Evolutionary conservation across 1,140 invertebrate genomes (phyloP), one percentile per base, ranked within the genome.

Genomic region (Drosophila lini): DNA sequence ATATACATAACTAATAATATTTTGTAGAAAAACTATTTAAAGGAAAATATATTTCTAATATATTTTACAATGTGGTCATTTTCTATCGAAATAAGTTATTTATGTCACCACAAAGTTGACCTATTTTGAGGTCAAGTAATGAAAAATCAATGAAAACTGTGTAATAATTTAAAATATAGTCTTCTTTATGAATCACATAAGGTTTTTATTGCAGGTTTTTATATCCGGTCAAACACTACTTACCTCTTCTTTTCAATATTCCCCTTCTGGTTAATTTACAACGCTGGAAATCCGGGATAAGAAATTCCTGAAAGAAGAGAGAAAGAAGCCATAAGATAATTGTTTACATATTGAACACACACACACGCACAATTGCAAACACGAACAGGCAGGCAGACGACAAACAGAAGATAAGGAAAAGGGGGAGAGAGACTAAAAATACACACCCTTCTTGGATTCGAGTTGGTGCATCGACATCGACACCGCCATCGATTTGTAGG

Each of bases 371-470:
- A 56, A 22, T 13, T 5, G 41, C 11, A 71, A 15, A 22, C 31
- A 70, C 31, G 44, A 34, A 78, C 44, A 53, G 32, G 48, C 28
- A 56, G 36, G 55, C 40, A 76, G 32, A 48, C 16, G 41, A 41
- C 65, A 71, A 71, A 70, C 42, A 59, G 10, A 58, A 78, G 36
- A 52, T 57, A 45, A 16, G 65, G 28, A 34, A 57, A 60, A 31
- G 5, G 32, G 44, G 38, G 15, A 38, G 36, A 11, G 15, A 25
- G 15, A 19, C 75, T 79, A 79, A 79, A 78, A 79, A 83, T 89
- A 89, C 84, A 84, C 84, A 89, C 84, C 84, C 84, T 81, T 73
- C 67, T 25, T 32, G 52, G 38, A 44, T 19, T 53, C 57, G 67
- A 44, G 56, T 62, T 64, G 48, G 56, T 58, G 59, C 61, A 73